Percentiles rank a stretch among this genome's conserved stretches.
phyloP scores from a whole-genome alignment of 1,140 invertebrate genomes.

The Lepidurus apus region DNA sequence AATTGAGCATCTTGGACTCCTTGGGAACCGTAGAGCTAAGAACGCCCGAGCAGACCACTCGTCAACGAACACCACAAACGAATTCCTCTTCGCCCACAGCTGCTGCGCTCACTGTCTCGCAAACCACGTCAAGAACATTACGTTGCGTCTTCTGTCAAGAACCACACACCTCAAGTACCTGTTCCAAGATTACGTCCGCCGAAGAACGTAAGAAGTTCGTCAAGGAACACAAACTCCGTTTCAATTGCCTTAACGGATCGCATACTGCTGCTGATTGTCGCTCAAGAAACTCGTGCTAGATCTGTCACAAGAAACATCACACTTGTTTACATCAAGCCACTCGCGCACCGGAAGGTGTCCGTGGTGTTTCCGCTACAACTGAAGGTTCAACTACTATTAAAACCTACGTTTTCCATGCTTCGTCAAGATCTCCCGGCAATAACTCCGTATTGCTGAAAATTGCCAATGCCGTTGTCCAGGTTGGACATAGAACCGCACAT shows the following conservation, averaged over 20 bases:
- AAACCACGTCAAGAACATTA: background rate
- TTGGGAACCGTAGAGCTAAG: background rate
- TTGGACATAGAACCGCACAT: background rate
- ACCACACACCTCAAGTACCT: background rate
- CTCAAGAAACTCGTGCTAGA: constrained; percentile 22
- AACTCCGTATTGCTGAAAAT: constrained; percentile 26
- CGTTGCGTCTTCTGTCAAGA: constrained; percentile 11
- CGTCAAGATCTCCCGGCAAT: background rate
- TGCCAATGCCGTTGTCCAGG: background rate
- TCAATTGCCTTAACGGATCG: constrained; percentile 17
- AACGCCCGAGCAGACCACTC: background rate
- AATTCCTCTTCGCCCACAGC: background rate
- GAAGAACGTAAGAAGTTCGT: constrained; percentile 31
- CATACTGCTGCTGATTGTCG: constrained; percentile 25
- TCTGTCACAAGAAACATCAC: constrained; percentile 26
- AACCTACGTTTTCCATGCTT: background rate
- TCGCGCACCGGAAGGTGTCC: background rate
- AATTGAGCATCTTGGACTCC: background rate
- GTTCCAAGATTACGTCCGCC: background rate
- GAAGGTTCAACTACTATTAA: constrained; percentile 5
- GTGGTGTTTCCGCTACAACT: constrained; percentile 3
- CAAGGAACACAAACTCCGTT: background rate
- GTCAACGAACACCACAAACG: background rate
- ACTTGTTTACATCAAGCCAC: constrained; percentile 27
- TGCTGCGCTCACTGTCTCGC: background rate